Evolutionary conservation across 2,797 vertebrate species (phyloP), one percentile per base, ranked within the genome.

Genomic region (Sebastolobus altivelis): DNA sequence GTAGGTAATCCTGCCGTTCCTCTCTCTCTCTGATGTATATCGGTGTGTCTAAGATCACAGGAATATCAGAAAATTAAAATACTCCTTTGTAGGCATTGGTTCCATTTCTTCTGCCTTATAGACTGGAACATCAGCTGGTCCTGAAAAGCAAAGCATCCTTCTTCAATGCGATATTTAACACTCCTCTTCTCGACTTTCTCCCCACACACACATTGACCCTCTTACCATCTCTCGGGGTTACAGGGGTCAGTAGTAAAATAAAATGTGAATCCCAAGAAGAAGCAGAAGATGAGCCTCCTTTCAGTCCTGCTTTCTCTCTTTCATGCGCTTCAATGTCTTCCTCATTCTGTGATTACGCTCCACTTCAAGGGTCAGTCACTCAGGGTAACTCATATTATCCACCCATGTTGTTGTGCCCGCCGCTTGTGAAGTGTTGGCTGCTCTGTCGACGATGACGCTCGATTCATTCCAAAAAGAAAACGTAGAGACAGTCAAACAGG

Each of bases 241-340:
- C 52, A 31, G n/a, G 71, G 71, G 72, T 73, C 60, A 79, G 31
- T 6, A n/a, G 54, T 58, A 35, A 12, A 22, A 72, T 4, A 29
- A 77, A 82, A 74, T 31, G 27, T 73, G 25, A 16, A 8, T 65
- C 35, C 25, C 11, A 43, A 61, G 72, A 69, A 63, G 60, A 54
- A 61, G 46, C 68, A 73, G 46, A 16, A 81, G 59, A 58, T 79
- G 77, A 91, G 49, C 71, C 55, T 79, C 62, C 68, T 74, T 75
- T 65, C 58, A 62, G 75, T 67, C 38, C 65, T 6, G 54, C n/a
- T 37, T 71, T 65, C 40, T 71, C 25, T 0, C 22, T 40, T 62
- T 65, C 46, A 55, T 31, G 8, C 11, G 6, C 65, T 87, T 80
- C 71, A 59, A 2, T 63, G 52, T 54, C 59, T 33, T 43, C 75